Conservation (phyloP, 2,888 invertebrate genomes). For the Tachina fera region DNA sequence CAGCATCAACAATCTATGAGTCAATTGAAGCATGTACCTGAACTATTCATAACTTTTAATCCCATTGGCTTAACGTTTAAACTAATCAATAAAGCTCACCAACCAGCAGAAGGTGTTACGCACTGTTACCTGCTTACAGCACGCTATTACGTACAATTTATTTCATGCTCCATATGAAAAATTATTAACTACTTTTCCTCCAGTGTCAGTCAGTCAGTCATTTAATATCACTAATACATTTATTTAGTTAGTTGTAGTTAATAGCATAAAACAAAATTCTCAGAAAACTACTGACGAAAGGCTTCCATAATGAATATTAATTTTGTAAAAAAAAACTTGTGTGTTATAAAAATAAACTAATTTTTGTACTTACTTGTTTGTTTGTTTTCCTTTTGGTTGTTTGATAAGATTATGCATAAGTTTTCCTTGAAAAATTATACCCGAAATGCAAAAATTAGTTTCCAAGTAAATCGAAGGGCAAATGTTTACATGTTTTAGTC, state of each 20-base stretch:
- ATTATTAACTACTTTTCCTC: neutral
- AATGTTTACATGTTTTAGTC: constrained; percentile 6
- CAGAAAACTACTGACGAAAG: constrained; percentile 42
- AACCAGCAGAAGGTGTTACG: neutral
- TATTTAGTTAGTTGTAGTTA: constrained; percentile 1
- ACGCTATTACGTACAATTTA: neutral
- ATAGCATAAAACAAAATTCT: constrained; percentile 15
- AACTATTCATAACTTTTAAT: no score
- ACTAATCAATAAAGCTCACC: neutral
- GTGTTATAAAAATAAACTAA: neutral
- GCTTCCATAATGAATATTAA: neutral
- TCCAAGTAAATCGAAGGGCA: constrained; percentile 8
- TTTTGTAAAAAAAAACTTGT: neutral
- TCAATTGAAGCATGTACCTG: no score
- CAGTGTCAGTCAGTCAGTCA: constrained; percentile 8
- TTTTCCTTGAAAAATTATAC: constrained; percentile 12
- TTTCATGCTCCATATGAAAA: neutral
- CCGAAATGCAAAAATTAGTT: constrained; percentile 13
- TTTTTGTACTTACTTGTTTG: constrained; percentile 19
- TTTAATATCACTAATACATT: neutral
- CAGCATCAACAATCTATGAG: no score
- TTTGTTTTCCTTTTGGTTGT: neutral
- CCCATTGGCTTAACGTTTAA: no score
- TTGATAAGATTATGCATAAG: constrained; percentile 55
- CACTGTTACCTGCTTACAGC: neutral